These are phyloP conservation scores for Cephalopterus ornatus DNA, from an alignment of 2,113 vertebrate genomes.

Conservation along the genomic window DNA sequence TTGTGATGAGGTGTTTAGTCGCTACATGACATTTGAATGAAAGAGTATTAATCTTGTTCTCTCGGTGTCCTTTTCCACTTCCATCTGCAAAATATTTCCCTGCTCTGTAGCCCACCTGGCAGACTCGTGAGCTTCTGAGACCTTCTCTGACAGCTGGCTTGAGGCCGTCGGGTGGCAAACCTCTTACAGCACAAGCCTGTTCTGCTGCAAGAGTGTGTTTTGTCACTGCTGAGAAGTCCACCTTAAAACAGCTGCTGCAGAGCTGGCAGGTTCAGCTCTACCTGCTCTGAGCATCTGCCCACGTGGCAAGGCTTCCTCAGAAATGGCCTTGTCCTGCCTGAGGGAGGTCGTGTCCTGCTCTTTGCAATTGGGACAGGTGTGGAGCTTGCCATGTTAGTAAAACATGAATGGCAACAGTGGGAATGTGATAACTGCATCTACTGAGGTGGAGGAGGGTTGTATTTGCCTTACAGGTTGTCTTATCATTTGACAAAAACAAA, in stretches of 20 bases:
- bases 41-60: not conserved
- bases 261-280: not conserved
- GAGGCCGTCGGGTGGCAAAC: not conserved
- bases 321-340: not conserved
- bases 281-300: not conserved
- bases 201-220: not conserved
- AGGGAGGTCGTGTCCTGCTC: not conserved
- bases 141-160: not conserved
- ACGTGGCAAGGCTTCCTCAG: not conserved
- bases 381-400: not conserved
- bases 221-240: not conserved
- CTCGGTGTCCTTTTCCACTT: not conserved
- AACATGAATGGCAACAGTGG: too few species aligned
- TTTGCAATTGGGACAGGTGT: not conserved
- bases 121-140: not conserved
- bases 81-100: not conserved
- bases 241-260: not conserved
- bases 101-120: not conserved
- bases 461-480: accelerated
- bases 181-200: not conserved
- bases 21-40: not conserved
- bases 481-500: not conserved
- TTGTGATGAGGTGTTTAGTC: not conserved
- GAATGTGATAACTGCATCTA: not conserved
- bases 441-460: not conserved